These are phyloP conservation scores for Strongylocentrotus purpuratus DNA, from an alignment of 35 echinoderm and acorn worm genomes.

Conservation along the genomic window DNA sequence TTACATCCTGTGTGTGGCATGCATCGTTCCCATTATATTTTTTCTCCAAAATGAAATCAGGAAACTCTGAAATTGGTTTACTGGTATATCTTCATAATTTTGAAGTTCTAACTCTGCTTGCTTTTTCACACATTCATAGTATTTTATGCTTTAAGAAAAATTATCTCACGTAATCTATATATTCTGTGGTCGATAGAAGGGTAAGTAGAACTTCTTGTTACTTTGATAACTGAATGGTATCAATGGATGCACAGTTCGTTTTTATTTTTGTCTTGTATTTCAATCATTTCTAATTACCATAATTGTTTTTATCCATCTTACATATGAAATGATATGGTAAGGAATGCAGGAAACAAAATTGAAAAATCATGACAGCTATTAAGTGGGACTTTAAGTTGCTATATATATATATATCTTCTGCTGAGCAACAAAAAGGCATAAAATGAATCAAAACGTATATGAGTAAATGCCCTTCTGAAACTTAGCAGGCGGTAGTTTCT, in stretches of 20 bases:
- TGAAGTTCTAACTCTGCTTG: slow-evolving; percentile 34
- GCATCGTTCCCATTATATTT: slow-evolving; percentile 27
- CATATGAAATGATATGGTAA: too few species aligned
- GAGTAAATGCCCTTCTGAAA: too few species aligned
- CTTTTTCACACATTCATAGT: background rate
- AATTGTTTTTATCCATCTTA: background rate
- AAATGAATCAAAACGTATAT: too few species aligned
- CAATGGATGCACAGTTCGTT: background rate
- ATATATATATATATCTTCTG: too few species aligned
- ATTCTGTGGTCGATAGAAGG: background rate
- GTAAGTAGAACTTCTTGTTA: background rate
- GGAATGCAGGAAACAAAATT: too few species aligned
- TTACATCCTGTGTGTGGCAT: slow-evolving; percentile 39
- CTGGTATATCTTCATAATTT: background rate
- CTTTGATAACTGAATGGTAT: background rate
- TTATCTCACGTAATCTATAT: background rate
- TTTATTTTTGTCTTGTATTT: background rate
- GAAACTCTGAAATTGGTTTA: background rate
- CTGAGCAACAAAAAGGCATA: too few species aligned
- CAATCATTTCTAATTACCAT: background rate
- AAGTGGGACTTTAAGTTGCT: too few species aligned
- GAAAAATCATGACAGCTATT: too few species aligned
- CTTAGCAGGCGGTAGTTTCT: too few species aligned
- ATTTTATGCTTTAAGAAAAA: background rate
- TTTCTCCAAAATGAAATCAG: slow-evolving; percentile 1